Conservation (phyloP, 2,797 vertebrate genomes). For the Pampus argenteus region DNA sequence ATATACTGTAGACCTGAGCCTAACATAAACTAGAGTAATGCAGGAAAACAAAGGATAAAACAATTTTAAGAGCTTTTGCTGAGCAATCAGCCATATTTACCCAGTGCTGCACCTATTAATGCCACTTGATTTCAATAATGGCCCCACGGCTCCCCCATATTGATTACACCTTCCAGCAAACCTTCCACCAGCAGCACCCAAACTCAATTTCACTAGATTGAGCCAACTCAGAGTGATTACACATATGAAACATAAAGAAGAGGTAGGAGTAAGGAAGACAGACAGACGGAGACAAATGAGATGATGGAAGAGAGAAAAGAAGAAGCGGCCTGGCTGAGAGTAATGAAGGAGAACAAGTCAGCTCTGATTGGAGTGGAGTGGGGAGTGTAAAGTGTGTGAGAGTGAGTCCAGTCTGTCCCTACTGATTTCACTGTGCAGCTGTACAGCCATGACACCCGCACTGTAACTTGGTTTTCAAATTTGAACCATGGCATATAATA, state of each 20-base stretch:
- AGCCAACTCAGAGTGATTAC: conserved; percentile 75
- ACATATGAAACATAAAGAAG: conserved; percentile 62
- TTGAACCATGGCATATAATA: conserved; percentile 33
- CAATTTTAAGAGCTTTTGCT: conserved; percentile 22
- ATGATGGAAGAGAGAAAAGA: conserved; percentile 43
- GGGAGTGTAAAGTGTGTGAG: conserved; percentile 43
- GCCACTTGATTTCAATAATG: conserved; percentile 78
- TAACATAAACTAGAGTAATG: background rate
- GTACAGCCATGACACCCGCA: conserved; percentile 30
- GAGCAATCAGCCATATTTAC: conserved; percentile 34
- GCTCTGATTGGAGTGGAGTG: conserved; percentile 68
- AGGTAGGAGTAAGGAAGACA: conserved; percentile 27
- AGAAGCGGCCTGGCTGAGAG: conserved; percentile 64
- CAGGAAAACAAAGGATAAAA: no score
- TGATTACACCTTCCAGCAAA: conserved; percentile 73
- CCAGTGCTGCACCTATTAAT: conserved; percentile 53
- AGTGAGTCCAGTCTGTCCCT: conserved; percentile 35
- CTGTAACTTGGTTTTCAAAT: conserved; percentile 42
- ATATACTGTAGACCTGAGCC: background rate
- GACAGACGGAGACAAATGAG: conserved; percentile 54
- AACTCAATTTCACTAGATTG: conserved; percentile 78
- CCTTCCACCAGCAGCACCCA: conserved; percentile 42
- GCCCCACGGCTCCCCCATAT: conserved; percentile 66
- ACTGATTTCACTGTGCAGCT: conserved; percentile 47
- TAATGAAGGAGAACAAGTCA: conserved; percentile 69